A percentile compares a stretch with the other conserved stretches of the same genome.
These are phyloP conservation scores for Noturus placidus DNA, from an alignment of 2,113 vertebrate genomes.

Conservation along the genomic window DNA sequence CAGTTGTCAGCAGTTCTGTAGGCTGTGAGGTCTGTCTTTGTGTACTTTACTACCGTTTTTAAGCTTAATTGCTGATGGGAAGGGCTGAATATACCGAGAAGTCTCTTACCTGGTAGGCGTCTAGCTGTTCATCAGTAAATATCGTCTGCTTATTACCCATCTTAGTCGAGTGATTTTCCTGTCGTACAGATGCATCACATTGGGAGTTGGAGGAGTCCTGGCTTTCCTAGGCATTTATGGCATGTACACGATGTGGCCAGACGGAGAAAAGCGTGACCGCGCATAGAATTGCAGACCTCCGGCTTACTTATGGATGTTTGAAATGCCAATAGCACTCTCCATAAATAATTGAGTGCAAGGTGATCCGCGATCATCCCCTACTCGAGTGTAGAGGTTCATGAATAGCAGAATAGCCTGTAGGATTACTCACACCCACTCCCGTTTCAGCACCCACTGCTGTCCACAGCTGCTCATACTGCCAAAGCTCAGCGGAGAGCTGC, in stretches of 20 bases:
- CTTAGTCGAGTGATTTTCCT: slow-evolving; percentile 74
- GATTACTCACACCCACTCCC: slow-evolving; percentile 27
- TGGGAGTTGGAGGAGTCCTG: slow-evolving; percentile 70
- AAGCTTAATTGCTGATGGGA: not conserved
- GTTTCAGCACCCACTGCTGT: slow-evolving; percentile 55
- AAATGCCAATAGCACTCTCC: slow-evolving; percentile 51
- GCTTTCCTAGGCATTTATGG: slow-evolving; percentile 79
- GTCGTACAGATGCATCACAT: slow-evolving; percentile 78
- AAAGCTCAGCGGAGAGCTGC: slow-evolving; percentile 5
- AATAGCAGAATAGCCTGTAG: slow-evolving; percentile 30
- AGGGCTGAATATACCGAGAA: not conserved
- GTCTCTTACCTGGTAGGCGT: slow-evolving; percentile 88
- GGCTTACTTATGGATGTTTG: slow-evolving; percentile 47
- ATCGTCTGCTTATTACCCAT: slow-evolving; percentile 97
- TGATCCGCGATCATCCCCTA: slow-evolving; percentile 37
- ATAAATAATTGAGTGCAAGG: slow-evolving; percentile 50
- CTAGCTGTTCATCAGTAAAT: slow-evolving; percentile 94
- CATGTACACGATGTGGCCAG: slow-evolving; percentile 54
- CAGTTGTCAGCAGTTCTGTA: slow-evolving; percentile 14
- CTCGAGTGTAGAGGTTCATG: slow-evolving; percentile 39
- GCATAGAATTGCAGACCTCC: slow-evolving; percentile 63
- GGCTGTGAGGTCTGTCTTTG: not conserved
- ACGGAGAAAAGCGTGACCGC: slow-evolving; percentile 63
- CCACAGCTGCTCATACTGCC: slow-evolving; percentile 45
- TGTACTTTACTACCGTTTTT: too few species aligned